Evolutionary conservation across 2,113 vertebrate species (phyloP), one percentile per base, ranked within the genome.

Genomic region (Cynoglossus semilaevis): DNA sequence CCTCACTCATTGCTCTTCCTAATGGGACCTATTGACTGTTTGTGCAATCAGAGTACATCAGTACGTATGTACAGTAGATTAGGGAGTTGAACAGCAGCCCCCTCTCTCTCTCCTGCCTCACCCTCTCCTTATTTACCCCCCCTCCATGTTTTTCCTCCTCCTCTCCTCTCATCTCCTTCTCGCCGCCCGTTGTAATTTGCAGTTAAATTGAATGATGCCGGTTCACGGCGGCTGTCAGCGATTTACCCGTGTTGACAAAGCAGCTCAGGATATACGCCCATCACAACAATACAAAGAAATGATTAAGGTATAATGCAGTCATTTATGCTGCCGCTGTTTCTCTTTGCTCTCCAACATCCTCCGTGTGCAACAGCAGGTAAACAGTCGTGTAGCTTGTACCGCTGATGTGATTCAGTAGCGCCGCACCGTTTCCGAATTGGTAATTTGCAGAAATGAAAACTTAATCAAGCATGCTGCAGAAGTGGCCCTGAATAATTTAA

Each of bases 401-500:
- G 86, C 84, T 83, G 84, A 85, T 86, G 91, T 90, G 90, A 90
- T 89, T 92, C 66, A 49, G 85, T 87, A 74, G 85, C 85, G 82
- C 68, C 72, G 84, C 80, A 89, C 86, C 79, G 22, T 29, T 88
- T 89, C 89, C 89, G 72, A 83, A 86, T 86, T 89, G 88, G 79
- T 91, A 92, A 93, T 93, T 93, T 92, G 90, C 86, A 90, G 92
- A 94, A 95, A 95, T 94, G 92, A 93, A 95, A 95, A 90, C 90
- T 92, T 94, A 93, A 94, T 94, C 92, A 93, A 92, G 92, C 86
- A 75, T 91, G 86, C 75, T 89, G 86, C 80, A 85, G 90, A 88
- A 88, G 83, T 88, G 88, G 83, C 88, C 88, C 86, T 92, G 90
- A 93, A 93, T 93, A 92, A 93, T 94, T 93, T 90, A 92, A 82